These are phyloP conservation scores for Plemyria rubiginata DNA, from an alignment of 2,888 invertebrate species.

Conservation along the genomic window DNA sequence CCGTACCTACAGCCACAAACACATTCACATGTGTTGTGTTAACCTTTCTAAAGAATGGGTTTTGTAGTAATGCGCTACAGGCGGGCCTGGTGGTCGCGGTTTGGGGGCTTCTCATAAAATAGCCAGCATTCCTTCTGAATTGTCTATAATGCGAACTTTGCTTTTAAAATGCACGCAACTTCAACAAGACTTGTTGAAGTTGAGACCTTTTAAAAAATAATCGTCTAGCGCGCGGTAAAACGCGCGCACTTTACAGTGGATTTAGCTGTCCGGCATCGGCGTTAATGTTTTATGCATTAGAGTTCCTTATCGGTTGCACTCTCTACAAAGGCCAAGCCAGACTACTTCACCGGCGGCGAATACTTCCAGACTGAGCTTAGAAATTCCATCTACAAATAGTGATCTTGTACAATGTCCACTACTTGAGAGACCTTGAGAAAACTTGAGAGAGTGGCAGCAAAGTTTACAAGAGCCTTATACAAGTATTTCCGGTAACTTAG, in stretches of 20 bases:
- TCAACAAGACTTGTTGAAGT: constrained; percentile 27
- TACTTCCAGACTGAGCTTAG: background rate
- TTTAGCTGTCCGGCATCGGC: background rate
- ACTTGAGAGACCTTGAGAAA: constrained; percentile 14
- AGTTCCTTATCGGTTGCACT: constrained; percentile 6
- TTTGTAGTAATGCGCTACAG: constrained; percentile 15
- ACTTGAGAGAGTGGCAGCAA: background rate
- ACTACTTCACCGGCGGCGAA: constrained; percentile 8
- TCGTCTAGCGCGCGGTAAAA: background rate
- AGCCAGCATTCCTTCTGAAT: constrained; percentile 24
- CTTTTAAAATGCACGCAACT: constrained; percentile 28
- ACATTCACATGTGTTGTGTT: constrained; percentile 18
- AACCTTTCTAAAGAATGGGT: constrained; percentile 6
- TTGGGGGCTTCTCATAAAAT: constrained; percentile 28
- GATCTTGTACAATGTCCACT: constrained; percentile 10
- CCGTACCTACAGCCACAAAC: background rate
- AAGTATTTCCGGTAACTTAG: constrained; percentile 16
- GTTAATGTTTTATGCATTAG: constrained; percentile 7
- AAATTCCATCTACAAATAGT: constrained; percentile 4
- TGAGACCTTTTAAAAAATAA: constrained; percentile 28
- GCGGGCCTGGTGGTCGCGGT: background rate
- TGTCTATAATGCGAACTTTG: constrained; percentile 16
- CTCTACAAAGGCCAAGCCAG: background rate
- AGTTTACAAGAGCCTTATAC: constrained; percentile 6
- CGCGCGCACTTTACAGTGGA: background rate